Evolutionary conservation across 2,797 vertebrate genomes (phyloP).

Genomic region (Molossus alvarezi): DNA sequence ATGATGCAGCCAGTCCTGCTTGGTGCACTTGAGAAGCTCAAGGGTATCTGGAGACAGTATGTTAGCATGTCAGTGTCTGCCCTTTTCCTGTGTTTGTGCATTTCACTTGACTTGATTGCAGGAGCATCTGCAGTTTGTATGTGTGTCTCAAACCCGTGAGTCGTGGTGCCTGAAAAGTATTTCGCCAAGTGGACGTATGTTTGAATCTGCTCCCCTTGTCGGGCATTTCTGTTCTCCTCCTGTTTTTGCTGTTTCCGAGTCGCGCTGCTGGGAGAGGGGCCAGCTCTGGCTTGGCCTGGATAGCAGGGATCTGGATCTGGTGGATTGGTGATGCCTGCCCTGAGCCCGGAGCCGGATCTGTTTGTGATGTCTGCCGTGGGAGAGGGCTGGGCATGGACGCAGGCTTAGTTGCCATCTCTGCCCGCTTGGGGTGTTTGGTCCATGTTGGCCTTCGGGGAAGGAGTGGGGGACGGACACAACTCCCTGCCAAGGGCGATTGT

Average conservation of each 20-base stretch:
- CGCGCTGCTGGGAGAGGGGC: neutral
- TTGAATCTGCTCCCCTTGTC: neutral
- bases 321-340: neutral
- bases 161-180: neutral
- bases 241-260: neutral
- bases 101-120: fast-evolving
- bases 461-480: neutral
- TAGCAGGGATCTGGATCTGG: no score
- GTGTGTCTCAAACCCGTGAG: neutral
- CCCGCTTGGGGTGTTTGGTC: neutral
- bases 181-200: neutral
- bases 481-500: neutral
- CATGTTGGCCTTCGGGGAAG: neutral
- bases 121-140: neutral
- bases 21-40: neutral
- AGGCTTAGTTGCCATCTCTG: neutral
- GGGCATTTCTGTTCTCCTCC: neutral
- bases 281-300: neutral
- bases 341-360: neutral
- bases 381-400: no score
- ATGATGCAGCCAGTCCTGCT: neutral
- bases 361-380: conserved; percentile 5
- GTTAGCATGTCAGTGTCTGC: fast-evolving
- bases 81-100: fast-evolving
- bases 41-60: neutral